These are phyloP conservation scores for Trachymyrmex cornetzi DNA, from an alignment of 1,140 invertebrate genomes.

Conservation along the genomic window DNA sequence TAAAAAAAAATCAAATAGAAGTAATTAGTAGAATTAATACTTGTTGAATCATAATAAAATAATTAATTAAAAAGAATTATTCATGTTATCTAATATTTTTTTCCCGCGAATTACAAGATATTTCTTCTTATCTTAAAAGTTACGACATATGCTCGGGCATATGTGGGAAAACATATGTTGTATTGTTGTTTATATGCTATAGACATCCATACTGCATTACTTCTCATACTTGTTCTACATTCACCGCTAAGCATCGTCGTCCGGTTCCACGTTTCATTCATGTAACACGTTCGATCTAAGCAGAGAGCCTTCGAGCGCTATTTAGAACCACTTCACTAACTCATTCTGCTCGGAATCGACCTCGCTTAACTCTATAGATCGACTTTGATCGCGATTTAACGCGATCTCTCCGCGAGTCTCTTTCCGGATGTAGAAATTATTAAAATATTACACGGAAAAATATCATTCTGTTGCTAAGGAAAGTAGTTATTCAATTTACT, in stretches of 20 bases:
- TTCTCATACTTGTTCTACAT: slow-evolving; percentile 44
- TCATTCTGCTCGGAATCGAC: slow-evolving; percentile 4
- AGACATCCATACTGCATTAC: slow-evolving; percentile 2
- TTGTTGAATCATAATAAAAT: not conserved
- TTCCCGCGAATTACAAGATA: no score
- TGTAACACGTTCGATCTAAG: slow-evolving; percentile 49
- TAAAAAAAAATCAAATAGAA: not conserved
- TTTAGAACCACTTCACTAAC: slow-evolving; percentile 37
- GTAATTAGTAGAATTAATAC: not conserved
- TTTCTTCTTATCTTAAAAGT: no score
- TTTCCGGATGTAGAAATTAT: not conserved
- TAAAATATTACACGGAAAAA: not conserved
- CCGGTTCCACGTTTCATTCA: slow-evolving; percentile 44
- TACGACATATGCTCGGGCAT: not conserved
- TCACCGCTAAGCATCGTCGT: slow-evolving; percentile 35
- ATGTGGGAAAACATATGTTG: not conserved
- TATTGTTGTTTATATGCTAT: slow-evolving; percentile 34
- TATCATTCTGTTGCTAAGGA: no score
- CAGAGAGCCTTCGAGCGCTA: slow-evolving; percentile 19
- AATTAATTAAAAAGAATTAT: not conserved
- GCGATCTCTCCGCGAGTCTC: no score
- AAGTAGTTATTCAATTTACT: no score
- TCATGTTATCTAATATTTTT: not conserved
- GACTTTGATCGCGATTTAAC: slow-evolving; percentile 3
- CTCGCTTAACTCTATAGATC: not conserved